A percentile compares a stretch with the other conserved stretches of the same genome.
Conservation (phyloP, 1,140 invertebrate genomes). For the Pararge aegeria region DNA sequence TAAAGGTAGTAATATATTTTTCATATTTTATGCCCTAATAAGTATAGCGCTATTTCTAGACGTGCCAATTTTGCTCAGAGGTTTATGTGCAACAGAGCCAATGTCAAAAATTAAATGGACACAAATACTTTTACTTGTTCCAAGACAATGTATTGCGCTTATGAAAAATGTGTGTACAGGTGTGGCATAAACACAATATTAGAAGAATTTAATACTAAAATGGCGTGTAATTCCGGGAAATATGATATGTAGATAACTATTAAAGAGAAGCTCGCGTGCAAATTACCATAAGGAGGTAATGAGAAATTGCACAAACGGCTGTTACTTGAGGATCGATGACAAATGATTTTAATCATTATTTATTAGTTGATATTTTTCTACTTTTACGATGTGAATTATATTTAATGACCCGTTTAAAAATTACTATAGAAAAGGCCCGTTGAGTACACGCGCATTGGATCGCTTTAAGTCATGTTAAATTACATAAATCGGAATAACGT, state of each 20-base stretch:
- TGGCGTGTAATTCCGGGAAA: constrained; percentile 3
- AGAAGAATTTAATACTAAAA: background rate
- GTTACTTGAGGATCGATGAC: background rate
- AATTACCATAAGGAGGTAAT: constrained; percentile 1
- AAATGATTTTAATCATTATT: constrained; percentile 9
- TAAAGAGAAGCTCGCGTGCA: constrained; percentile 7
- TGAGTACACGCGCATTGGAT: too few relatives aligned
- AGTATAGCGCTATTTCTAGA: too few relatives aligned
- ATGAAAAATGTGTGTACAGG: background rate
- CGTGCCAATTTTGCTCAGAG: too few relatives aligned
- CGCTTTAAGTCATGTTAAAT: too few relatives aligned
- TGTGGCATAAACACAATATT: background rate
- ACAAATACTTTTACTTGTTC: too few relatives aligned
- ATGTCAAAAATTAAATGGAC: too few relatives aligned
- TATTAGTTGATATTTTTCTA: background rate
- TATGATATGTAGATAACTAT: constrained; percentile 1
- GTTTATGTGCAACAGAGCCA: too few relatives aligned
- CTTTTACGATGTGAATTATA: background rate
- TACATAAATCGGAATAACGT: too few relatives aligned
- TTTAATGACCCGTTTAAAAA: background rate
- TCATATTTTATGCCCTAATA: too few relatives aligned
- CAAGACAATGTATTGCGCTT: too few relatives aligned
- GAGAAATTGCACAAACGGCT: background rate
- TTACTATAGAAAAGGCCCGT: too few relatives aligned
- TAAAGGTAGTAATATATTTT: too few relatives aligned